Evolutionary conservation across 2,113 vertebrate species (phyloP).

Genomic region (Malurus melanocephalus): DNA sequence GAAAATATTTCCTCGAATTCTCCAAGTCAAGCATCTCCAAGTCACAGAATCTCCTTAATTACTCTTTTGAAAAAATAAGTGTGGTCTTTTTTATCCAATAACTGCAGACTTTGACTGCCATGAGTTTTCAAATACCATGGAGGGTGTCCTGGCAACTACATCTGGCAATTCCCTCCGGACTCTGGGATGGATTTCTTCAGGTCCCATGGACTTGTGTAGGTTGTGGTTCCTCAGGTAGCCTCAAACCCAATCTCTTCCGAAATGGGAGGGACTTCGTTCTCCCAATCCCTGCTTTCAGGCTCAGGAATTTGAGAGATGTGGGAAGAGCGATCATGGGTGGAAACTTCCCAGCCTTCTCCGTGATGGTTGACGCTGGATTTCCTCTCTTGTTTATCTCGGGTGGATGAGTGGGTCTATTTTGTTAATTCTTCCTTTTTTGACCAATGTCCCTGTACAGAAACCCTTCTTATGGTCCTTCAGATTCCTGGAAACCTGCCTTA

Average conservation of each 20-base stretch:
- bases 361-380: not conserved
- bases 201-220: not conserved
- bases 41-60: not conserved
- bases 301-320: not conserved
- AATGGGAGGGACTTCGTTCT: rapidly evolving
- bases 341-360: not conserved
- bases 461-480: not conserved
- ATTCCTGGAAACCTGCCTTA: not conserved
- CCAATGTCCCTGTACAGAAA: rapidly evolving
- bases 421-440: not conserved
- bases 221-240: not conserved
- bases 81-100: rapidly evolving
- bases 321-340: not conserved
- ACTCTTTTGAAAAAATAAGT: not conserved
- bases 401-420: not conserved
- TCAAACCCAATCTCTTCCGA: not conserved
- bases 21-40: not conserved
- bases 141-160: not conserved
- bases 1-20: not conserved
- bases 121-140: not conserved
- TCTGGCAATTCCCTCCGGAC: not conserved
- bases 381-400: not conserved
- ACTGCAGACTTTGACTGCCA: not conserved
- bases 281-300: not conserved
- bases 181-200: not conserved